phyloP scores from a whole-genome alignment of 2,888 invertebrate species.

The Diogma glabrata region DNA sequence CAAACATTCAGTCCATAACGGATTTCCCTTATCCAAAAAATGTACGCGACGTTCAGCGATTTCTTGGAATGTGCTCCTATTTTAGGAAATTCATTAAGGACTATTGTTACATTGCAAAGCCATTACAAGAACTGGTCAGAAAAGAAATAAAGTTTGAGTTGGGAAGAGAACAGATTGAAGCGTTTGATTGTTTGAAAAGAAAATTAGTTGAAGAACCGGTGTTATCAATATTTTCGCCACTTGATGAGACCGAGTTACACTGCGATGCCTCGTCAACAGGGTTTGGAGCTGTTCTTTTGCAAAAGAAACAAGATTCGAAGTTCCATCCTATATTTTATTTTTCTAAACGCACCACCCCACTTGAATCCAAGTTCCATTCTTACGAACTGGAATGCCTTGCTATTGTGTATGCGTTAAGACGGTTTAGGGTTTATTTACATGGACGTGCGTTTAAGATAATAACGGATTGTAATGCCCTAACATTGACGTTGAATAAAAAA shows the following conservation, averaged over 20 bases:
- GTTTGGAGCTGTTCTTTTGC: constrained; percentile 22
- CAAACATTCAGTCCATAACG: constrained; percentile 8
- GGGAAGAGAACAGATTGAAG: constrained; percentile 12
- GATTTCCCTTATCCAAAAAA: too few relatives aligned
- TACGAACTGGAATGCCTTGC: constrained; percentile 17
- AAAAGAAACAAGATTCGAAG: constrained; percentile 17
- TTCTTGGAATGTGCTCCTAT: constrained; percentile 8
- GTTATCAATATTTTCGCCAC: constrained; percentile 23
- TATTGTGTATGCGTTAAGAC: constrained; percentile 10
- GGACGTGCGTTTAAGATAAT: neutral
- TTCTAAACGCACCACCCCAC: constrained; percentile 10
- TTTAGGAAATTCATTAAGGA: constrained; percentile 11
- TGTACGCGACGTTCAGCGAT: too few relatives aligned
- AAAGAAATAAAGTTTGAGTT: constrained; percentile 17
- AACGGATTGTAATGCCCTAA: neutral
- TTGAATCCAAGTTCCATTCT: constrained; percentile 8
- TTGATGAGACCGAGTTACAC: constrained; percentile 20
- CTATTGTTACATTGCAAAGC: constrained; percentile 20
- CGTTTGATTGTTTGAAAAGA: constrained; percentile 15
- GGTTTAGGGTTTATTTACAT: constrained; percentile 15
- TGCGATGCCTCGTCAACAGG: constrained; percentile 23
- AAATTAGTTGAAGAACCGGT: constrained; percentile 17
- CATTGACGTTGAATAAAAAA: too few relatives aligned
- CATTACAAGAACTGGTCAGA: constrained; percentile 16
- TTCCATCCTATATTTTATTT: constrained; percentile 16